These are phyloP conservation scores for Emydoidea blandingii DNA, from an alignment of 2,797 vertebrate genomes.

Conservation along the genomic window DNA sequence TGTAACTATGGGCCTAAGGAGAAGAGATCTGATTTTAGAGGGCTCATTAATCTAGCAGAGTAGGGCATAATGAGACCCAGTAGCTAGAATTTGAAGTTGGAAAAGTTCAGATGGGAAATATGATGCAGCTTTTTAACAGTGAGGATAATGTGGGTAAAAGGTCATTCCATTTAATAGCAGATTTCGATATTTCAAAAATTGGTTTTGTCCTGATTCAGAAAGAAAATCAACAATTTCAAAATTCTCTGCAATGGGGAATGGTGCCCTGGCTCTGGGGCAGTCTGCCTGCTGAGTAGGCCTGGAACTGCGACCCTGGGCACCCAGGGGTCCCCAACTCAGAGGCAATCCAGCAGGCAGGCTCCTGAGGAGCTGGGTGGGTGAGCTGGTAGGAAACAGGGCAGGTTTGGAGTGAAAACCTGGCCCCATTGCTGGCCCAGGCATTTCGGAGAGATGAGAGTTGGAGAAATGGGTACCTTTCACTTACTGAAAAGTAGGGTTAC, in stretches of 20 bases:
- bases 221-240: no score
- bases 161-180: background rate
- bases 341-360: no score
- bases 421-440: background rate
- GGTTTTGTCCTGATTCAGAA: no score
- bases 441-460: background rate
- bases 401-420: background rate
- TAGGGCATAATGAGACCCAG: background rate
- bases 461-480: background rate
- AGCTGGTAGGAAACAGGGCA: background rate
- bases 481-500: background rate
- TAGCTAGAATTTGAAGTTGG: background rate
- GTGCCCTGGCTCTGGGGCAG: no score
- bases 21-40: background rate
- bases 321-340: no score
- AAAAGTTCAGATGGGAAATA: background rate
- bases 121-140: fast-evolving
- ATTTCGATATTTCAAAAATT: no score
- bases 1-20: background rate
- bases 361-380: no score
- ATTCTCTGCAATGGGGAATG: no score
- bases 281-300: no score
- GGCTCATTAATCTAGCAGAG: no score
- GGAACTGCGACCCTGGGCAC: no score
- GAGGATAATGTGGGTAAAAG: fast-evolving